Conservation (phyloP, 1,140 invertebrate genomes). For the Chironomus tepperi region DNA sequence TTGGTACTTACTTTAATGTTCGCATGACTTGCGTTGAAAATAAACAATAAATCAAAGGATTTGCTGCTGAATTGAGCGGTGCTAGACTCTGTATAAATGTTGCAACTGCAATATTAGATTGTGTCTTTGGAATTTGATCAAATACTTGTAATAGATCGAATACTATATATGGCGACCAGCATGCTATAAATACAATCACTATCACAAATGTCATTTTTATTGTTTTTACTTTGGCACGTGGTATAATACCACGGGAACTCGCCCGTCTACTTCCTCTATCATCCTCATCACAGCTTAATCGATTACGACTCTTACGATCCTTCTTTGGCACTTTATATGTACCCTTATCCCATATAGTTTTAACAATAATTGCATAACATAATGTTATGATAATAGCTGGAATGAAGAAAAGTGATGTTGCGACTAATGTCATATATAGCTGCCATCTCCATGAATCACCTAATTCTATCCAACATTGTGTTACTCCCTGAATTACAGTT, state of each 20-base stretch:
- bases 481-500: slow-evolving; percentile 59
- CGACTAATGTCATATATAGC: slow-evolving; percentile 80
- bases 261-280: slow-evolving; percentile 57
- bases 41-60: slow-evolving; percentile 90
- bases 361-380: slow-evolving; percentile 86
- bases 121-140: slow-evolving; percentile 70
- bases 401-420: slow-evolving; percentile 73
- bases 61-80: slow-evolving; percentile 87
- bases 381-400: slow-evolving; percentile 83
- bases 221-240: slow-evolving; percentile 91
- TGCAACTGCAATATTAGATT: slow-evolving; percentile 72
- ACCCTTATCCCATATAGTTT: slow-evolving; percentile 82
- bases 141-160: slow-evolving; percentile 90
- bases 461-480: slow-evolving; percentile 88
- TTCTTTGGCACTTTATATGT: slow-evolving; percentile 43
- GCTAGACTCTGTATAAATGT: slow-evolving; percentile 90
- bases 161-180: slow-evolving; percentile 93
- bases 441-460: slow-evolving; percentile 68
- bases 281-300: slow-evolving; percentile 35
- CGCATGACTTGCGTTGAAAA: slow-evolving; percentile 85
- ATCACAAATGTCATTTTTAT: slow-evolving; percentile 96
- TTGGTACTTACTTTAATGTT: slow-evolving; percentile 62
- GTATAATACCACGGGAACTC: slow-evolving; percentile 79
- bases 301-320: background rate
- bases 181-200: slow-evolving; percentile 88